These are phyloP conservation scores for Volucella zonaria DNA, from an alignment of 2,888 invertebrate species.

Conservation along the genomic window DNA sequence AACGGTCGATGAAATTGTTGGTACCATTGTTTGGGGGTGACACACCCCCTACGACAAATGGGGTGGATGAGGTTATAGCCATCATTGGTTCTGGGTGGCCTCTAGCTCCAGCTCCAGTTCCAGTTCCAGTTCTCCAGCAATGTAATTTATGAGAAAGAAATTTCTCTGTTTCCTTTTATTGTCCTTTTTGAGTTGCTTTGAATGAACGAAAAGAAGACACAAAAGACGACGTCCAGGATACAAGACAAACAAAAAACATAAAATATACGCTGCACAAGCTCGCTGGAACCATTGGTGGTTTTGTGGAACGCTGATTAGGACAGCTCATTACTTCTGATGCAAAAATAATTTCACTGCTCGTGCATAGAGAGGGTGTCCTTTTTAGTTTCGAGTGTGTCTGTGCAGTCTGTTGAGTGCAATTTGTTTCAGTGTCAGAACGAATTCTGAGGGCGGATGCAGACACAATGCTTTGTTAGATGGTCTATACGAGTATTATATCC, in stretches of 20 bases:
- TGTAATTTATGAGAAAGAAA: conserved; percentile 55
- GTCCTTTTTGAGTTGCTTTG: conserved; percentile 41
- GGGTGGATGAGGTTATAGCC: conserved; percentile 19
- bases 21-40: conserved; percentile 57
- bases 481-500: conserved; percentile 1
- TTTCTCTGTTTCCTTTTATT: conserved; percentile 56
- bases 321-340: conserved; percentile 70
- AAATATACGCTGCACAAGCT: not conserved
- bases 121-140: not conserved
- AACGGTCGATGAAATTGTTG: conserved; percentile 53
- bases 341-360: conserved; percentile 56
- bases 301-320: conserved; percentile 63
- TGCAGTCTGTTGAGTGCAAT: conserved; percentile 56
- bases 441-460: conserved; percentile 15
- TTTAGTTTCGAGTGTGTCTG: not conserved
- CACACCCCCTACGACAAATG: conserved; percentile 53
- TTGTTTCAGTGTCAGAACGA: conserved; percentile 59
- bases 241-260: no score
- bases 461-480: conserved; percentile 27
- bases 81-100: conserved; percentile 37
- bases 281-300: conserved; percentile 4
- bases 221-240: conserved; percentile 12
- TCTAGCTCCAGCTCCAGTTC: not conserved
- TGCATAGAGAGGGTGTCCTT: not conserved
- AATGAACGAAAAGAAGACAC: conserved; percentile 23